These are phyloP conservation scores for Diachasmimorpha longicaudata DNA, from an alignment of 1,140 invertebrate species.

Conservation along the genomic window DNA sequence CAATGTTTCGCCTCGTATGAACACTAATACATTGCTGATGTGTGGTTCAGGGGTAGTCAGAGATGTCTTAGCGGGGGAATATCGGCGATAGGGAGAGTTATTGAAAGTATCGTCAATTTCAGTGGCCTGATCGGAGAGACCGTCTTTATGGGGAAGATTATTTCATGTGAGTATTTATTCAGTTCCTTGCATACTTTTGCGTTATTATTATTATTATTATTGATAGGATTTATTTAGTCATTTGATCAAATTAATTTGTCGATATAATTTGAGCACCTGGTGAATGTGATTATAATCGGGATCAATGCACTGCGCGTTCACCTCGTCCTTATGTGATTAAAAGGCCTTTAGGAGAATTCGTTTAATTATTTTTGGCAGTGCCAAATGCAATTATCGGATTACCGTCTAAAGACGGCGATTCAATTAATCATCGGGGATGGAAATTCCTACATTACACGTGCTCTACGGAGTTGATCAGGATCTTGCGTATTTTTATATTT, in stretches of 20 bases:
- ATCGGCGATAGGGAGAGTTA: constrained; percentile 52
- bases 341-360: neutral
- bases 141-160: neutral
- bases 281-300: neutral
- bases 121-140: constrained; percentile 62
- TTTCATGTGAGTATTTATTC: neutral
- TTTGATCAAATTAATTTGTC: neutral
- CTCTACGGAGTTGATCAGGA: neutral
- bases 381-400: neutral
- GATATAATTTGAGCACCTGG: neutral
- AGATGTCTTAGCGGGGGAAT: constrained; percentile 19
- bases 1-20: no score
- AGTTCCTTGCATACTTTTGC: no score
- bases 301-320: neutral
- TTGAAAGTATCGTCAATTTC: constrained; percentile 65
- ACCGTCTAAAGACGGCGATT: neutral
- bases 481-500: neutral
- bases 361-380: neutral
- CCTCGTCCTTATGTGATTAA: neutral
- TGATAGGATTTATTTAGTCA: neutral
- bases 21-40: neutral
- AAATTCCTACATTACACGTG: neutral
- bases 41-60: constrained; percentile 34
- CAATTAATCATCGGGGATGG: neutral
- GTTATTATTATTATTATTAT: no score